phyloP scores from a whole-genome alignment of 2,888 invertebrate species.

The Drosophila mercatorum region DNA sequence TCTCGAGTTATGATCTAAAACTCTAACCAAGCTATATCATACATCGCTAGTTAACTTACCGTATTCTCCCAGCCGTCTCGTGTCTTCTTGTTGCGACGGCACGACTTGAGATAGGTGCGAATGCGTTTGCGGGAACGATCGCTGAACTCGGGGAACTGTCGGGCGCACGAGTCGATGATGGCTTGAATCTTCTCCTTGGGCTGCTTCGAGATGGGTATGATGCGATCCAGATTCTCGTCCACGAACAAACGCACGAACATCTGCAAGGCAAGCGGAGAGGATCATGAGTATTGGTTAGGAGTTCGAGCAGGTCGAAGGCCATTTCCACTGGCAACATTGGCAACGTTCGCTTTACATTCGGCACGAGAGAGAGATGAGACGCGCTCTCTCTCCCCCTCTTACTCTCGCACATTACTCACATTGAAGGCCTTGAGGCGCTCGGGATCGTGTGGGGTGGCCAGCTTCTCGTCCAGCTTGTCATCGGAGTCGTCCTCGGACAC shows the following conservation, averaged over 20 bases:
- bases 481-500: constrained; percentile 94
- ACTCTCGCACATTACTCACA: constrained; percentile 87
- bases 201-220: constrained; percentile 98
- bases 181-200: constrained; percentile 99
- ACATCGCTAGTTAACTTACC: constrained; percentile 86
- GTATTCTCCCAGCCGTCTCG: constrained; percentile 95
- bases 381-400: constrained; percentile 22
- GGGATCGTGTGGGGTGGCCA: constrained; percentile 90
- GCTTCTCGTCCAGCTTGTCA: constrained; percentile 94
- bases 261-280: constrained; percentile 85
- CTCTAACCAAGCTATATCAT: too few species aligned
- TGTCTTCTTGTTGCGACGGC: constrained; percentile 96
- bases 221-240: constrained; percentile 97
- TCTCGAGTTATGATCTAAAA: neutral
- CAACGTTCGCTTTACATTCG: constrained; percentile 77
- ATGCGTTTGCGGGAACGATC: constrained; percentile 97
- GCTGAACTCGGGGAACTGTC: constrained; percentile 98
- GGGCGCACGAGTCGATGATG: constrained; percentile 97
- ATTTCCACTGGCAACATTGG: constrained; percentile 60
- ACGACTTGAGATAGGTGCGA: constrained; percentile 97
- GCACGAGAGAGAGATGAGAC: constrained; percentile 6
- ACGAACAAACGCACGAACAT: constrained; percentile 99
- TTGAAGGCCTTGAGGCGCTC: constrained; percentile 98
- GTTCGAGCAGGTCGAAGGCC: neutral
- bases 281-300: neutral